Percentiles rank a stretch among this genome's conserved stretches.
Evolutionary conservation across 2,113 vertebrate genomes (phyloP).

Genomic region (Cyanistes caeruleus): DNA sequence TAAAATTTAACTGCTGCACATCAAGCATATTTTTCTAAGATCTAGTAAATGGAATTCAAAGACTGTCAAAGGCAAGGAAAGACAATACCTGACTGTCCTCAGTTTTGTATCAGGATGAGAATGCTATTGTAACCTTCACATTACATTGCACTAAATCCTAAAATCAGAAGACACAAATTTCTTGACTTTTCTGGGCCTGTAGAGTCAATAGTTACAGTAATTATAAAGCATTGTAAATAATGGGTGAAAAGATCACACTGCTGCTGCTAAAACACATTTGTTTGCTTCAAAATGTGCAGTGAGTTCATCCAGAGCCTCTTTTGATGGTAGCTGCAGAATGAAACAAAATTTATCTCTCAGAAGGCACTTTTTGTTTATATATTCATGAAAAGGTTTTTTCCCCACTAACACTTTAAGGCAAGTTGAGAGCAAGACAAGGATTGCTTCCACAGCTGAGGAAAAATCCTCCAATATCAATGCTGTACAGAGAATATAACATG

Average conservation of each 20-base stretch:
- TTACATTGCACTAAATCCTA: not conserved
- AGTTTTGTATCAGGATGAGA: not conserved
- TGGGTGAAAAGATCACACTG: not conserved
- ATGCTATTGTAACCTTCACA: not conserved
- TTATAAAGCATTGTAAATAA: not conserved
- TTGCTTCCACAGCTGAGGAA: not conserved
- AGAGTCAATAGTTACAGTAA: not conserved
- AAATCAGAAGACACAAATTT: not conserved
- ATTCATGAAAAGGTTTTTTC: not conserved
- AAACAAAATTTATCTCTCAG: not conserved
- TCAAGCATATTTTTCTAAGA: not conserved
- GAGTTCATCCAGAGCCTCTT: not conserved
- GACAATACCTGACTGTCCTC: not conserved
- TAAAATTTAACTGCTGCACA: not conserved
- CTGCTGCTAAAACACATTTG: not conserved
- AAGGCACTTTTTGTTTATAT: not conserved
- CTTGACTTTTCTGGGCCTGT: not conserved
- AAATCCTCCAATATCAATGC: not conserved
- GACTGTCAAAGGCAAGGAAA: slow-evolving; percentile 20
- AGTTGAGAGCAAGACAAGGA: not conserved
- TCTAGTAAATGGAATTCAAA: not conserved
- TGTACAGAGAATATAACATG: not conserved
- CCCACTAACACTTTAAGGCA: not conserved
- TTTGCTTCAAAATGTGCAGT: not conserved
- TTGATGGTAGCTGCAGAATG: not conserved